Conservation (phyloP, 2,888 invertebrate genomes). For the Phrixothrix hirtus region DNA sequence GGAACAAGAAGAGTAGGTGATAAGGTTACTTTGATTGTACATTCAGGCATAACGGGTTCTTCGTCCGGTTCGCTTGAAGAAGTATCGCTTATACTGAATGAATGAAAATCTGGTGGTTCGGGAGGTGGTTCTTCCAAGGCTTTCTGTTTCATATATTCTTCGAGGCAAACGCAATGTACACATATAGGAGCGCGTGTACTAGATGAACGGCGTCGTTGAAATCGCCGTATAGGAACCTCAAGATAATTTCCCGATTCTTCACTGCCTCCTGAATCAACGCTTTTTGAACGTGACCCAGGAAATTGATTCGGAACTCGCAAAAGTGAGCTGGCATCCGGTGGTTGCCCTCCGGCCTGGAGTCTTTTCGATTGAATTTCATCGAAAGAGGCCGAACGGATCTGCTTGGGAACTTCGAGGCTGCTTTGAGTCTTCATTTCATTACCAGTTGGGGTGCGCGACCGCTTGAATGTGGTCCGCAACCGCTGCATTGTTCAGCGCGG, state of each 20-base stretch:
- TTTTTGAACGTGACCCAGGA: constrained; percentile 72
- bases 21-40: constrained; percentile 66
- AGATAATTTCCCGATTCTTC: constrained; percentile 65
- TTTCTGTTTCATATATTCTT: constrained; percentile 69
- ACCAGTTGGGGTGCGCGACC: constrained; percentile 85
- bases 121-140: constrained; percentile 56
- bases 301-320: constrained; percentile 68
- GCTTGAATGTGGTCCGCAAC: constrained; percentile 83
- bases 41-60: constrained; percentile 56
- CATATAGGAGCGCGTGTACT: constrained; percentile 71
- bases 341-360: constrained; percentile 51
- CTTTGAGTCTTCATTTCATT: constrained; percentile 91
- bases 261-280: constrained; percentile 78
- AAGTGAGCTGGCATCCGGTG: constrained; percentile 52
- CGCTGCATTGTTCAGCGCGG: constrained; percentile 65
- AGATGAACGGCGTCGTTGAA: constrained; percentile 67
- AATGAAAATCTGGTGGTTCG: constrained; percentile 39
- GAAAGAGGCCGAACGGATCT: constrained; percentile 87
- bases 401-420: constrained; percentile 88
- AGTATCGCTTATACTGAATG: constrained; percentile 59
- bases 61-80: constrained; percentile 58
- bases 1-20: constrained; percentile 62
- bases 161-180: constrained; percentile 77
- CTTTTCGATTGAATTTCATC: constrained; percentile 85
- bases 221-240: constrained; percentile 62